Conservation (phyloP, 2,797 vertebrate genomes). For the Girardinus metallicus region DNA sequence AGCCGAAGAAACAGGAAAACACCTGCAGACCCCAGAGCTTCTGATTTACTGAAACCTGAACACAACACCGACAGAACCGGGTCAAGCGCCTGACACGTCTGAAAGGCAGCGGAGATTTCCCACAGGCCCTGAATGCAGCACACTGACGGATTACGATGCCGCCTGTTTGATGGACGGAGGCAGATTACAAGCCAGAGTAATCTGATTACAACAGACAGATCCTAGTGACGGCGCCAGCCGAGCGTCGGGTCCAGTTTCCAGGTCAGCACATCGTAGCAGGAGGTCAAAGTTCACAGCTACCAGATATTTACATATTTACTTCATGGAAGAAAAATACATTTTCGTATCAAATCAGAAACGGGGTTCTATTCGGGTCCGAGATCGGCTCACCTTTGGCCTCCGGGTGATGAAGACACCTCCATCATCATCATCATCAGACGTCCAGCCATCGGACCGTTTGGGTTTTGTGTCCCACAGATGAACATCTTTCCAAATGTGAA, state of each 20-base stretch:
- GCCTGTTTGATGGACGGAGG: too few species aligned
- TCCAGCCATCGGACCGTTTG: too few species aligned
- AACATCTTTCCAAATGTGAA: too few species aligned
- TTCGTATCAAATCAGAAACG: too few species aligned
- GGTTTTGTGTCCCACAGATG: too few species aligned
- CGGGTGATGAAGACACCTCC: too few species aligned
- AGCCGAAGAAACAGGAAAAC: background rate
- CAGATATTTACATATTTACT: background rate
- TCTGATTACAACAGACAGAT: background rate
- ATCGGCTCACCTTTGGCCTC: too few species aligned
- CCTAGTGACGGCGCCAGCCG: background rate
- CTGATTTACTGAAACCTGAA: conserved; percentile 33
- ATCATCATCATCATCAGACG: too few species aligned
- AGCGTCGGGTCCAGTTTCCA: background rate
- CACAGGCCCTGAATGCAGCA: background rate
- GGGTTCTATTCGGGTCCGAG: too few species aligned
- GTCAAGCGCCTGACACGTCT: background rate
- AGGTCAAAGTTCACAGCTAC: background rate
- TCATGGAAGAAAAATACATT: background rate
- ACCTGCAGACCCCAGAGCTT: conserved; percentile 3
- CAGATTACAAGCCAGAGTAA: background rate
- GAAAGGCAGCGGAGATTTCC: background rate
- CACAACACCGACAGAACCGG: background rate
- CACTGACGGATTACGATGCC: background rate
- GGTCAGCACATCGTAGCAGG: background rate